Evolutionary conservation across 2,797 vertebrate species (phyloP).

Genomic region (Acestrorhynchus altus): DNA sequence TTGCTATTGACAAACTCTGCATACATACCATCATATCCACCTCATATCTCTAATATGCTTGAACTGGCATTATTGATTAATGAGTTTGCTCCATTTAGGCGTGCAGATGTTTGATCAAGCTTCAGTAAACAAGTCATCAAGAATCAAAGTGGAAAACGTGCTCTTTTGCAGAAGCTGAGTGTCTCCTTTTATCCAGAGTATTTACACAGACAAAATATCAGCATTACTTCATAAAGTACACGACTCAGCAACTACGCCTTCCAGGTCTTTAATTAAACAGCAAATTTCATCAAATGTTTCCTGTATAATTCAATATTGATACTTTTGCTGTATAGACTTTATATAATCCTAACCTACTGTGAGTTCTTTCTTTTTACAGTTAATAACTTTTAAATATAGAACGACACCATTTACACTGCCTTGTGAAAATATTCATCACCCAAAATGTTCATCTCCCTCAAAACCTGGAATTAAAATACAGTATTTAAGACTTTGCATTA

Average conservation of each 20-base stretch:
- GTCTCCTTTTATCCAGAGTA: constrained; percentile 14
- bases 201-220: constrained; percentile 38
- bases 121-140: constrained; percentile 55
- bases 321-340: no score
- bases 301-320: no score
- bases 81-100: constrained; percentile 14
- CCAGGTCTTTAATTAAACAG: no score
- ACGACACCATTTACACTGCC: no score
- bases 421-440: no score
- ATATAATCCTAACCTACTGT: no score
- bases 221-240: constrained; percentile 30
- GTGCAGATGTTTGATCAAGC: constrained; percentile 32
- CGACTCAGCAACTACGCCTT: constrained; percentile 11
- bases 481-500: no score
- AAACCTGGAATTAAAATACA: no score
- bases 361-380: no score
- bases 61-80: constrained; percentile 31
- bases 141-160: constrained; percentile 40
- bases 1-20: constrained; percentile 13
- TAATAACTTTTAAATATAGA: no score
- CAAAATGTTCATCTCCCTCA: no score
- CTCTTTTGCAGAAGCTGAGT: constrained; percentile 17
- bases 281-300: no score
- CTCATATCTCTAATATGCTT: constrained; percentile 24
- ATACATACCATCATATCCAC: neutral